These are phyloP conservation scores for Natrix natrix DNA, from an alignment of 2,797 vertebrate species.

Conservation along the genomic window DNA sequence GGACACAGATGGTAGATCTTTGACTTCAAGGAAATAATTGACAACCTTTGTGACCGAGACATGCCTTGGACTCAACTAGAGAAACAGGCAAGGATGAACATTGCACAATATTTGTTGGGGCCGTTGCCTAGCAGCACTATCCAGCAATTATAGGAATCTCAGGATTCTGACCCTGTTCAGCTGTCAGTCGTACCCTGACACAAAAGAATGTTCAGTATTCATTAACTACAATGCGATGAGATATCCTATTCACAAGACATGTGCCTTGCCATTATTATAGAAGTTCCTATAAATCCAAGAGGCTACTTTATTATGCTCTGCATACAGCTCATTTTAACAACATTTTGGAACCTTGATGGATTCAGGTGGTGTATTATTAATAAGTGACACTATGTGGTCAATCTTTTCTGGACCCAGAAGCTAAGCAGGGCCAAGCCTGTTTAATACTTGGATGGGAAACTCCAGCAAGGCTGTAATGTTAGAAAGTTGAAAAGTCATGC, in stretches of 20 bases:
- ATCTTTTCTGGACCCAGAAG: not conserved
- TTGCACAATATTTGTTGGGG: slow-evolving; percentile 23
- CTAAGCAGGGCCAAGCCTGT: not conserved
- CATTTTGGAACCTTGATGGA: not conserved
- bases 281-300: not conserved
- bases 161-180: slow-evolving; percentile 16
- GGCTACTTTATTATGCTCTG: no score
- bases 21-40: slow-evolving; percentile 27
- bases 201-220: not conserved
- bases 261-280: not conserved
- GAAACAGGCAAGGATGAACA: slow-evolving; percentile 1
- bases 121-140: slow-evolving; percentile 6
- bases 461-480: not conserved
- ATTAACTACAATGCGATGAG: not conserved
- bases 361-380: not conserved
- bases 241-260: not conserved
- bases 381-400: not conserved
- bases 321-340: not conserved
- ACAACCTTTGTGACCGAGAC: slow-evolving; percentile 2
- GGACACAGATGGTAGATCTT: slow-evolving; percentile 10
- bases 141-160: not conserved
- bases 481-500: not conserved
- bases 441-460: not conserved
- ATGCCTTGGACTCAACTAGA: slow-evolving; percentile 1
- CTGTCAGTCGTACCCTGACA: not conserved